Percentiles rank a stretch among this genome's conserved stretches.
phyloP scores from a whole-genome alignment of 2,888 invertebrate species.

The Mythimna lalbum region DNA sequence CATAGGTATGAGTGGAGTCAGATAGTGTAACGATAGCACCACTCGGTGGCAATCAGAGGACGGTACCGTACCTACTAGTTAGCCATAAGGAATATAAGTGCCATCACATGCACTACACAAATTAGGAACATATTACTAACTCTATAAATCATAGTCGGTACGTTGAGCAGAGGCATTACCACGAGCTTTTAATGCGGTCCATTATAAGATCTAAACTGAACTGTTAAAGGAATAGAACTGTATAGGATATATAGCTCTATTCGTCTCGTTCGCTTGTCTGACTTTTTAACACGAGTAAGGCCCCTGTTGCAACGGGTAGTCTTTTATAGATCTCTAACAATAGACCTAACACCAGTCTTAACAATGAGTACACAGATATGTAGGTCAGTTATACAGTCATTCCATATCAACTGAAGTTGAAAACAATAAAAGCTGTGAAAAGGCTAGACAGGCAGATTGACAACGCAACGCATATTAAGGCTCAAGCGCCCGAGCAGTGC shows the following conservation, averaged over 20 bases:
- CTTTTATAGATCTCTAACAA: neutral
- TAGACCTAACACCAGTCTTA: neutral
- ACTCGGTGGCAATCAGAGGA: slow-evolving; percentile 17
- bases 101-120: slow-evolving; percentile 41
- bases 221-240: no score
- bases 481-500: no score
- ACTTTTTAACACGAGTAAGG: no score
- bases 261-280: no score
- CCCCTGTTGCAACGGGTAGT: no score
- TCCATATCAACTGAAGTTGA: neutral
- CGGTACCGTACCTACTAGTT: slow-evolving; percentile 35
- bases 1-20: slow-evolving; percentile 46
- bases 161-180: no score
- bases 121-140: neutral
- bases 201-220: no score
- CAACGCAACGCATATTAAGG: neutral
- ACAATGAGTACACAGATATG: neutral
- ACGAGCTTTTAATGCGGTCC: no score
- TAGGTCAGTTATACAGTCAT: neutral
- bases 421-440: neutral
- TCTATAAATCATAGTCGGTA: no score
- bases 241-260: no score
- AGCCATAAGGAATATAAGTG: slow-evolving; percentile 50
- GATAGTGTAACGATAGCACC: slow-evolving; percentile 39
- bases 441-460: neutral